phyloP scores from a whole-genome alignment of 2,113 vertebrate species.

The Sorex araneus region DNA sequence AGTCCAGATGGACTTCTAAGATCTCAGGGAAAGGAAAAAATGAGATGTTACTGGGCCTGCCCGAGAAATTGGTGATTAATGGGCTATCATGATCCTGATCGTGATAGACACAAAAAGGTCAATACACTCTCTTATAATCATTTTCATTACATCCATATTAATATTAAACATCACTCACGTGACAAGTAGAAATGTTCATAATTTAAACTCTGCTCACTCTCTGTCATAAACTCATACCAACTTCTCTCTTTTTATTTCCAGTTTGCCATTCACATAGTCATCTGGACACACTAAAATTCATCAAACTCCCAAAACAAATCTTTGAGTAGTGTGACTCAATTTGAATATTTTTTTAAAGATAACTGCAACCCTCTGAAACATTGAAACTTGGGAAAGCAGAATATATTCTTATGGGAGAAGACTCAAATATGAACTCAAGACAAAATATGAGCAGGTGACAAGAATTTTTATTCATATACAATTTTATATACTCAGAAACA shows the following conservation, averaged over 20 bases:
- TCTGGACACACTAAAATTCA: background rate
- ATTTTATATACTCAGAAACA: background rate
- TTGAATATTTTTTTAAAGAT: background rate
- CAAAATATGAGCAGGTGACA: background rate
- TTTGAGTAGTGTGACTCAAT: background rate
- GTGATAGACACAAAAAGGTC: too few relatives aligned
- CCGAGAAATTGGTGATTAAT: too few relatives aligned
- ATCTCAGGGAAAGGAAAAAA: too few relatives aligned
- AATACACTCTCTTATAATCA: background rate
- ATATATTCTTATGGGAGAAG: background rate
- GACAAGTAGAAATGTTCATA: background rate
- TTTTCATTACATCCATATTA: background rate
- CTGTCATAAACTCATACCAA: background rate
- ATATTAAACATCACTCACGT: background rate
- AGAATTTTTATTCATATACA: background rate
- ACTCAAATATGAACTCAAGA: background rate
- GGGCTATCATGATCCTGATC: too few relatives aligned
- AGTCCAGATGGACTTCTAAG: too few relatives aligned
- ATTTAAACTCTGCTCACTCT: background rate
- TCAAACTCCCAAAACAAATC: accelerated
- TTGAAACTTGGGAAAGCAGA: background rate
- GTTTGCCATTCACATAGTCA: background rate
- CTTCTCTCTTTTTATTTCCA: background rate
- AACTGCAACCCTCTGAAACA: background rate
- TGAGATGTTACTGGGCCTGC: too few relatives aligned